Evolutionary conservation across 2,888 invertebrate species (phyloP).

Genomic region (Acanthosepion pharaonis): DNA sequence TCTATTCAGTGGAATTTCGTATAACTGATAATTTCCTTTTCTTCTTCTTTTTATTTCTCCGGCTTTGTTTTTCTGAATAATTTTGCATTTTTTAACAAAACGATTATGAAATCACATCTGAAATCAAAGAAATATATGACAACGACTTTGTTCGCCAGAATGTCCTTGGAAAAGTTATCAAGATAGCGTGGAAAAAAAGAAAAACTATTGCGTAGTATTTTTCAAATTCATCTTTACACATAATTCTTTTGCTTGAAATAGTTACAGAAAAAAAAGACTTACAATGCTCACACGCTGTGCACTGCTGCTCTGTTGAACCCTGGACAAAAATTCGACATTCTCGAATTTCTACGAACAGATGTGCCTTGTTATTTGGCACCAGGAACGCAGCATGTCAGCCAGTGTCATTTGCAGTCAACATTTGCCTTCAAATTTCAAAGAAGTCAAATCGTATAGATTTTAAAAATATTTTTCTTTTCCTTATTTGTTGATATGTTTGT

Average conservation of each 20-base stretch:
- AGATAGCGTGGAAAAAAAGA: too few relatives aligned
- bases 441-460: constrained; percentile 22
- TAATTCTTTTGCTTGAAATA: constrained; percentile 17
- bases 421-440: constrained; percentile 1
- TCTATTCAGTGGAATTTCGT: too few relatives aligned
- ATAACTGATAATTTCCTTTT: too few relatives aligned
- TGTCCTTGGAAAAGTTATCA: too few relatives aligned
- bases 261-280: neutral
- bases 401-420: neutral
- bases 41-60: too few relatives aligned
- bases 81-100: too few relatives aligned
- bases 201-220: too few relatives aligned
- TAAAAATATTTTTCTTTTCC: neutral
- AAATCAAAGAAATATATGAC: too few relatives aligned
- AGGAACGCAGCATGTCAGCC: constrained; percentile 12
- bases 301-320: neutral
- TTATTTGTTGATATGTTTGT: neutral
- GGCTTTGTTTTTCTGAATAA: too few relatives aligned
- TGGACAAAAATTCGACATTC: neutral
- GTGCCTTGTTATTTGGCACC: constrained; percentile 18
- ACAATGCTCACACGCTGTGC: neutral
- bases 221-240: neutral
- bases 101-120: too few relatives aligned
- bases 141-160: too few relatives aligned
- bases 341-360: constrained; percentile 14